phyloP scores from a whole-genome alignment of 2,888 invertebrate genomes.

The Calliopum simillimum region DNA sequence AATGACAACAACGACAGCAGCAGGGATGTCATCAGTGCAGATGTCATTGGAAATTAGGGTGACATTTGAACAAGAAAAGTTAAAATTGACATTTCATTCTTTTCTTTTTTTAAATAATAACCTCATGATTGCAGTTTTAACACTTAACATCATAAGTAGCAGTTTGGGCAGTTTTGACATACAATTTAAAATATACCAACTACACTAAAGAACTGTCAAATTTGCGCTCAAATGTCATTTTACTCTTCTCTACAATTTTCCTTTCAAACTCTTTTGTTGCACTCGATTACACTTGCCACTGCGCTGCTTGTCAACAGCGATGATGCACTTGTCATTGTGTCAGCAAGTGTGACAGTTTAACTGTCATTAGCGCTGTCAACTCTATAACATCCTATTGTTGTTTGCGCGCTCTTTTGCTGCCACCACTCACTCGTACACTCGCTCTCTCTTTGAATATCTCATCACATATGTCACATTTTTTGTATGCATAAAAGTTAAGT shows the following conservation, averaged over 20 bases:
- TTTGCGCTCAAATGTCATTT: background rate
- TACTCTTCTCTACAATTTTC: no score
- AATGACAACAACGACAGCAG: background rate
- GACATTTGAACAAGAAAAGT: background rate
- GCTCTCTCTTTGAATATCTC: background rate
- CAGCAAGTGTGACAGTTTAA: constrained; percentile 29
- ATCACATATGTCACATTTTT: constrained; percentile 31
- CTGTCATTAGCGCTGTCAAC: constrained; percentile 27
- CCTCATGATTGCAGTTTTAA: no score
- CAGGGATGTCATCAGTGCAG: no score
- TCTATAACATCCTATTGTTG: background rate
- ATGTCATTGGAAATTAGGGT: constrained; percentile 15
- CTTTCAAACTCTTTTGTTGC: background rate
- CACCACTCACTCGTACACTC: no score
- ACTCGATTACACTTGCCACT: constrained; percentile 12
- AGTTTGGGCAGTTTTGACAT: background rate
- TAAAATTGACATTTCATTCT: background rate
- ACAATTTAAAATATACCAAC: background rate
- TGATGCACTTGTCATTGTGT: constrained; percentile 3
- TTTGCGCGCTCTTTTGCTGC: no score
- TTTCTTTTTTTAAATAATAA: no score
- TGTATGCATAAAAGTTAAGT: constrained; percentile 18
- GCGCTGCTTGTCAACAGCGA: background rate
- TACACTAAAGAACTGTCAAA: no score
- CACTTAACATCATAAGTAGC: no score